A percentile compares a stretch with the other conserved stretches of the same genome.
Evolutionary conservation across 2,113 vertebrate species (phyloP).

Genomic region (Sisor rabdophorus): DNA sequence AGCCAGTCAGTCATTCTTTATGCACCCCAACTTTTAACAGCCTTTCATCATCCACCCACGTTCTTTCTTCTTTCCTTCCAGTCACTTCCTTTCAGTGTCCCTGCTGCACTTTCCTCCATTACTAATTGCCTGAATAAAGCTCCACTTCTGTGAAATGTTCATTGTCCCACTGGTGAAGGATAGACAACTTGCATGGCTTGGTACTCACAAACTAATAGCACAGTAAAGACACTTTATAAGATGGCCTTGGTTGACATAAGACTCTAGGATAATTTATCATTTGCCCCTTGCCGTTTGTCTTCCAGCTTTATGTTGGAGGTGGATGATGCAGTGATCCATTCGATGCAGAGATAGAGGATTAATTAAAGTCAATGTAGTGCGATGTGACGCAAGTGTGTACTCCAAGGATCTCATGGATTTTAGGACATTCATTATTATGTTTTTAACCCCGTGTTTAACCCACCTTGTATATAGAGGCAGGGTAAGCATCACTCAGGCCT

Average conservation of each 20-base stretch:
- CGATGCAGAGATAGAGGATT: neutral
- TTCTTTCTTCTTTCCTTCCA: neutral
- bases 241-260: neutral
- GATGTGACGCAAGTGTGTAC: neutral
- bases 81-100: neutral
- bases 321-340: slow-evolving; percentile 5
- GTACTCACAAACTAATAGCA: neutral
- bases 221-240: neutral
- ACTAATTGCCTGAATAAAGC: neutral
- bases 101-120: neutral
- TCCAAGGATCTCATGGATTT: neutral
- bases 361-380: neutral
- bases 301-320: neutral
- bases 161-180: neutral
- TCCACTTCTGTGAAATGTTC: neutral
- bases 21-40: neutral
- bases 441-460: no score
- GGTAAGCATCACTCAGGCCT: no score
- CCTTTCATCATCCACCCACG: neutral
- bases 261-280: slow-evolving; percentile 3
- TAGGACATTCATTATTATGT: no score
- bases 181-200: neutral
- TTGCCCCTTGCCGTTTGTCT: neutral
- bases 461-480: no score
- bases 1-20: neutral